Conservation (phyloP, 2,113 vertebrate species). For the Notarius quadriscutis region DNA sequence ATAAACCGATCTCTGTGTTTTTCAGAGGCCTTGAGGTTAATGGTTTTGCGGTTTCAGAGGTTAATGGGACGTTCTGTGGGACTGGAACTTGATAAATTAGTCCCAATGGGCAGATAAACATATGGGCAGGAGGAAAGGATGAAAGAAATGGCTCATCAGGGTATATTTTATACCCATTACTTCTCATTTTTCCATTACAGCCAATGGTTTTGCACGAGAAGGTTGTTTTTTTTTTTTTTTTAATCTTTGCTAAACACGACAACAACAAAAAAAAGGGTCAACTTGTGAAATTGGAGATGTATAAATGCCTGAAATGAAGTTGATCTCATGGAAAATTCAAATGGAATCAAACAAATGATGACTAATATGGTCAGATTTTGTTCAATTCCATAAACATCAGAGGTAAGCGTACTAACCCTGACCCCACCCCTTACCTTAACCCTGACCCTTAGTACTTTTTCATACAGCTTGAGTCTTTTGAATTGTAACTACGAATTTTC, state of each 20-base stretch:
- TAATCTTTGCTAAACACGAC: background rate
- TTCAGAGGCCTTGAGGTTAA: conserved; percentile 45
- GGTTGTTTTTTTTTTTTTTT: background rate
- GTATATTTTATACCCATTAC: conserved; percentile 51
- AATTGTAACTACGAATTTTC: background rate
- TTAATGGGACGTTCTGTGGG: conserved; percentile 47
- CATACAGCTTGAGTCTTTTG: too few species aligned
- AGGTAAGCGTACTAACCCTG: background rate
- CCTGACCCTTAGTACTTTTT: background rate
- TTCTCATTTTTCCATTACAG: conserved; percentile 30
- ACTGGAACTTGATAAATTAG: conserved; percentile 28
- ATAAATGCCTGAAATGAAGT: background rate
- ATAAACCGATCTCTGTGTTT: conserved; percentile 21
- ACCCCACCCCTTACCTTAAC: background rate
- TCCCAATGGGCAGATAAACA: conserved; percentile 27
- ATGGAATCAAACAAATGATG: background rate
- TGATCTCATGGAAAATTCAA: background rate
- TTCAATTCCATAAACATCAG: background rate
- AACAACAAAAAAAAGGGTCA: too few species aligned
- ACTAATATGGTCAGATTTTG: background rate
- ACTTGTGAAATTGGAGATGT: background rate
- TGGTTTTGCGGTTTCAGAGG: conserved; percentile 30
- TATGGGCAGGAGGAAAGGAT: background rate
- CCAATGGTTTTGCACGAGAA: background rate
- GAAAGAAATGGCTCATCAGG: background rate